Evolutionary conservation across 1,140 invertebrate species (phyloP).

Genomic region (Halictus rubicundus): DNA sequence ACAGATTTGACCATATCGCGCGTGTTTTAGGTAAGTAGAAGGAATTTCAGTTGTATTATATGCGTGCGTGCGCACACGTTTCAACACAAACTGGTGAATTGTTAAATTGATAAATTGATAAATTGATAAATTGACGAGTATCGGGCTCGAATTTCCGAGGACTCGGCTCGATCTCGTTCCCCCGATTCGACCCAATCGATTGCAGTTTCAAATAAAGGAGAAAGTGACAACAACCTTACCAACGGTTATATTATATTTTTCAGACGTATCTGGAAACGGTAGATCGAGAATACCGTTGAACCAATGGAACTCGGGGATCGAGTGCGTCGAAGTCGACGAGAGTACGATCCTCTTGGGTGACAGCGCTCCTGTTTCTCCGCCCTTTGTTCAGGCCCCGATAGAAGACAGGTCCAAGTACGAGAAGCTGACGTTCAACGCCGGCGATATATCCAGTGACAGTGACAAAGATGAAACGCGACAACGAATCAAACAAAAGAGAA

Average conservation of each 20-base stretch:
- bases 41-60: neutral
- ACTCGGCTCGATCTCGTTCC: too few species aligned
- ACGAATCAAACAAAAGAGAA: conserved; percentile 72
- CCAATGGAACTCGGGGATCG: conserved; percentile 68
- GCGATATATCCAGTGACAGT: conserved; percentile 83
- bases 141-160: too few species aligned
- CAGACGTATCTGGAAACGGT: conserved; percentile 65
- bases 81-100: neutral
- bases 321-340: conserved; percentile 62
- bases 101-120: too few species aligned
- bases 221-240: neutral
- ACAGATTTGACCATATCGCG: neutral
- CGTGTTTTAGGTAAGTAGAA: neutral
- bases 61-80: neutral
- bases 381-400: conserved; percentile 84
- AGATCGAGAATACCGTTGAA: conserved; percentile 55
- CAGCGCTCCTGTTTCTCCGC: conserved; percentile 76
- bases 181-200: too few species aligned
- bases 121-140: too few species aligned
- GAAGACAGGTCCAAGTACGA: conserved; percentile 91
- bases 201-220: too few species aligned
- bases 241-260: conserved; percentile 58
- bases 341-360: conserved; percentile 70
- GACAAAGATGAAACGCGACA: conserved; percentile 76
- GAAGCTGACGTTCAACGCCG: conserved; percentile 84